Evolutionary conservation across 2,888 invertebrate species (phyloP).

Genomic region (Clusia tigrina): DNA sequence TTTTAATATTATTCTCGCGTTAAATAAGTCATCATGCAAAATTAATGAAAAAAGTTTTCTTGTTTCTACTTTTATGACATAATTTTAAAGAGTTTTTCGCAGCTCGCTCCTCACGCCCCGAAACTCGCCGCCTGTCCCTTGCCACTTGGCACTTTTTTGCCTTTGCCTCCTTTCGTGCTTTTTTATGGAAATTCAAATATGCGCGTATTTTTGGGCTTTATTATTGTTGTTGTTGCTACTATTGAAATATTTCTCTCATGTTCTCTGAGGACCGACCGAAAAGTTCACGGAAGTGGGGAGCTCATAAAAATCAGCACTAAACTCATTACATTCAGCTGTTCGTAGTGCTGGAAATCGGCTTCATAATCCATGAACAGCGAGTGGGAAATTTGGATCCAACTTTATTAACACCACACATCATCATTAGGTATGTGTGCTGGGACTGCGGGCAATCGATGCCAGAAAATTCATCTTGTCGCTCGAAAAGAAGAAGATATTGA

Average conservation of each 20-base stretch:
- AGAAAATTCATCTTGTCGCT: too few species aligned
- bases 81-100: background rate
- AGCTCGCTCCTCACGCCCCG: background rate
- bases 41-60: slow-evolving; percentile 20
- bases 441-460: too few species aligned
- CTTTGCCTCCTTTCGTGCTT: background rate
- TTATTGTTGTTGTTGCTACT: background rate
- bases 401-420: too few species aligned
- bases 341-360: too few species aligned
- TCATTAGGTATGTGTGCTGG: too few species aligned
- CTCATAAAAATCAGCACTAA: too few species aligned
- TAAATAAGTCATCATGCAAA: slow-evolving; percentile 13
- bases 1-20: background rate
- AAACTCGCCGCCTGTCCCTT: background rate
- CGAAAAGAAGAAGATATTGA: too few species aligned
- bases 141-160: background rate
- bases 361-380: too few species aligned
- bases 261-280: too few species aligned
- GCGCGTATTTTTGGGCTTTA: background rate
- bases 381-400: too few species aligned
- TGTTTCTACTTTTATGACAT: slow-evolving; percentile 5
- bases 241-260: background rate
- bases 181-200: background rate
- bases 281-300: too few species aligned
- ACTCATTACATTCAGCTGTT: too few species aligned